Conservation (phyloP, 2,797 vertebrate species). For the Erethizon dorsatum region DNA sequence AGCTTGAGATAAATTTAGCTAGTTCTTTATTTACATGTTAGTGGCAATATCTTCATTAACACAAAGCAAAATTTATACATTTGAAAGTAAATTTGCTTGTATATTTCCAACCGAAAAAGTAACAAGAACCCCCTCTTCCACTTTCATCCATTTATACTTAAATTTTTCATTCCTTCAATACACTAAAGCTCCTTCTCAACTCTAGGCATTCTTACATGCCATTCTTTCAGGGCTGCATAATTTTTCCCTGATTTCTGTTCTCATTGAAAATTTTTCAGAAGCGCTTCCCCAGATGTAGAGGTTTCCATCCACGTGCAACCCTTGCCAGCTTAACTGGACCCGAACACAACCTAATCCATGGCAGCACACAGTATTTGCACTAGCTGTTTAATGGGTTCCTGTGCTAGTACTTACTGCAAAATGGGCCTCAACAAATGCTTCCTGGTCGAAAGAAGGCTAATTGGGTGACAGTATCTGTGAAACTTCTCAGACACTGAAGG, state of each 20-base stretch:
- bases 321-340: background rate
- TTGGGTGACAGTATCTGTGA: background rate
- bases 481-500: background rate
- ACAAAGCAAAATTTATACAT: slow-evolving; percentile 34
- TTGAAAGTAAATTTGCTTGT: slow-evolving; percentile 24
- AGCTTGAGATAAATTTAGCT: slow-evolving; percentile 34
- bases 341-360: background rate
- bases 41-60: background rate
- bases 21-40: background rate
- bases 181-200: background rate
- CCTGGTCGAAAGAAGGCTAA: background rate
- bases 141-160: background rate
- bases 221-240: background rate
- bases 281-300: background rate
- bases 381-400: background rate
- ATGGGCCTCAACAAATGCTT: background rate
- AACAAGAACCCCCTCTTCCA: background rate
- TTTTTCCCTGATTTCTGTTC: background rate
- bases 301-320: background rate
- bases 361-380: background rate
- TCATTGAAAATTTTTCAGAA: background rate
- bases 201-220: background rate
- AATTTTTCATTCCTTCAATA: background rate
- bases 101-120: background rate
- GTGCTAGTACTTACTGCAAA: background rate